phyloP scores from a whole-genome alignment of 2,888 invertebrate genomes.

The Siphlonurus alternatus region DNA sequence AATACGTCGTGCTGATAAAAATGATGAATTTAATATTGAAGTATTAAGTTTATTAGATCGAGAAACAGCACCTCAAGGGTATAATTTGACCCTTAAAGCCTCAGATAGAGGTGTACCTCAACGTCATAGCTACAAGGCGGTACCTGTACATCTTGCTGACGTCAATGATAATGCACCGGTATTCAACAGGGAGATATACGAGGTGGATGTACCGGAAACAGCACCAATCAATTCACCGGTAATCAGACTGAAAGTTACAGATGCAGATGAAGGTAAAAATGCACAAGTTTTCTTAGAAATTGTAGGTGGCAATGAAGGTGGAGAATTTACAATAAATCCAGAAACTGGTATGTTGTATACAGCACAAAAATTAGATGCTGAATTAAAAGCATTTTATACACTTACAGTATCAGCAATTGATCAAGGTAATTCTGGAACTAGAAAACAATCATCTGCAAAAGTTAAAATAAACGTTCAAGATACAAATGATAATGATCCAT shows the following conservation, averaged over 20 bases:
- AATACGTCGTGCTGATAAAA: constrained; percentile 40
- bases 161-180: constrained; percentile 74
- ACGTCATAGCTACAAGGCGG: constrained; percentile 56
- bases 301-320: constrained; percentile 80
- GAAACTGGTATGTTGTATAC: constrained; percentile 82
- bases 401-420: constrained; percentile 81
- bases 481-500: constrained; percentile 87
- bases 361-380: constrained; percentile 65
- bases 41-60: constrained; percentile 60
- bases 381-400: constrained; percentile 65
- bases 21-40: constrained; percentile 59
- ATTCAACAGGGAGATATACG: constrained; percentile 72
- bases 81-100: constrained; percentile 74
- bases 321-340: constrained; percentile 71
- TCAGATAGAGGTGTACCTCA: constrained; percentile 68
- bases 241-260: constrained; percentile 69
- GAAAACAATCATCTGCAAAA: constrained; percentile 78
- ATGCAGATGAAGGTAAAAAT: constrained; percentile 67
- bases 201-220: constrained; percentile 73
- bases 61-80: constrained; percentile 61
- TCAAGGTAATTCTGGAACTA: constrained; percentile 63
- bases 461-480: constrained; percentile 78
- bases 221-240: constrained; percentile 80
- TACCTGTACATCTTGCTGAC: constrained; percentile 66
- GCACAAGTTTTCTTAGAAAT: constrained; percentile 75